phyloP scores from a whole-genome alignment of 2,113 vertebrate species.

The Lonchura striata region DNA sequence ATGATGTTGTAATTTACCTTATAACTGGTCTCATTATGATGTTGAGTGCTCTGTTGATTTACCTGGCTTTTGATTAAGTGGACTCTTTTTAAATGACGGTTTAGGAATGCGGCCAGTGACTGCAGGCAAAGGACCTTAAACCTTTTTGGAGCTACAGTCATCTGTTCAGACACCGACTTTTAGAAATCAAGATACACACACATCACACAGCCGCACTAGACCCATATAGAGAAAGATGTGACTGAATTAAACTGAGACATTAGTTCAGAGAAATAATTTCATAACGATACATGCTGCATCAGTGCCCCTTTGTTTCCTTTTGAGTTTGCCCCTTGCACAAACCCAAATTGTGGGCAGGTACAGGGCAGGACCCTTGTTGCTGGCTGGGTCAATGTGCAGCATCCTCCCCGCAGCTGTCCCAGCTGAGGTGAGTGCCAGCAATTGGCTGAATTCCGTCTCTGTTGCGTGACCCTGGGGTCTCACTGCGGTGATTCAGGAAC shows the following conservation, averaged over 20 bases:
- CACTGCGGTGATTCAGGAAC: accelerated
- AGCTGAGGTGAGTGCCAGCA: background rate
- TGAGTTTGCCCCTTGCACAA: background rate
- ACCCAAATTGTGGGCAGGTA: accelerated
- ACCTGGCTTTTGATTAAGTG: conserved; percentile 59
- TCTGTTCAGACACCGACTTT: background rate
- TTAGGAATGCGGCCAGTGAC: conserved; percentile 33
- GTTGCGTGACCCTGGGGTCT: accelerated
- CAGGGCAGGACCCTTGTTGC: background rate
- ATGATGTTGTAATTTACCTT: conserved; percentile 65
- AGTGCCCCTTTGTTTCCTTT: background rate
- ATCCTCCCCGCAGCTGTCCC: accelerated
- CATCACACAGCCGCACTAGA: conserved; percentile 15
- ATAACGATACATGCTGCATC: background rate
- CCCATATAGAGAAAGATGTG: background rate
- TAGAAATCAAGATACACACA: conserved; percentile 41
- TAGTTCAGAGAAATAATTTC: background rate
- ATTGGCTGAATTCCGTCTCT: background rate
- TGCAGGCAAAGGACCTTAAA: conserved; percentile 31
- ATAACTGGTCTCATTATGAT: background rate
- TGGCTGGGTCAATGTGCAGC: background rate
- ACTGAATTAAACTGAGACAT: background rate
- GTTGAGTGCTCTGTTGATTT: conserved; percentile 50
- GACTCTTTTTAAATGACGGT: background rate
- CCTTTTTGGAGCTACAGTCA: background rate